Base-by-base conservation (phyloP, 2,797 vertebrate genomes). In the Odontamblyopus lacepedii region DNA sequence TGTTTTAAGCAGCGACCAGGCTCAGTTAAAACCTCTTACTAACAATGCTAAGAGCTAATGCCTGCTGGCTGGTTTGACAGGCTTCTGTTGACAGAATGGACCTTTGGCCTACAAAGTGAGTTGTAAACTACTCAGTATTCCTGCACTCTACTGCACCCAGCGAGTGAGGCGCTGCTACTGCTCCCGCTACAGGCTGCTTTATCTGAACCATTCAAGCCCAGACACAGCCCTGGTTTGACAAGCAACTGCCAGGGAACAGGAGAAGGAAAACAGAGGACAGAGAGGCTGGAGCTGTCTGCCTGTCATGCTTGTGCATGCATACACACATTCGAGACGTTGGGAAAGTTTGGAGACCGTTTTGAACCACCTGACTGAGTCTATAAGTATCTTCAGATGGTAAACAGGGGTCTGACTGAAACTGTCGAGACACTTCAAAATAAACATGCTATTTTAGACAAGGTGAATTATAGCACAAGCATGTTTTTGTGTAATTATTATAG, bases 301-400 rank as follows among this genome's bases (percentile, higher is more conserved):
- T 74, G 73, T 80, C 80, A 79, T 80, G 83, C 85, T 82, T 85
- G 87, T 87, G 84, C 74, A 82, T 88, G 85, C 83, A 83, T 84
- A 79, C n/a, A 72, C 85, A 74, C 82, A 88, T 89, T 85, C 77
- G 86, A 89, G 87, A 90, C 89, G 73, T 75, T 63, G 80, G 88
- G 83, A 91, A 87, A 78, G 85, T 86, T 92, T 88, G 44, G 82
- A 85, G 90, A 86, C 82, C 75, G 86, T 92, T 91, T 84, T 85
- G 78, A 90, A 90, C 81, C 82, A 86, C 84, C 86, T 87, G 86
- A 89, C 70, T 83, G 77, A 16, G 29, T 55, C 83, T 88, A 88
- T 85, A 79, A 85, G 86, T 81, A 78, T 87, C 79, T 63, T 69
- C 65, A 87, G 83, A 87, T 89, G 84, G 89, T 92, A 91, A 92